Base-by-base conservation (phyloP, 2,113 vertebrate genomes). In the Misgurnus mizolepis region DNA sequence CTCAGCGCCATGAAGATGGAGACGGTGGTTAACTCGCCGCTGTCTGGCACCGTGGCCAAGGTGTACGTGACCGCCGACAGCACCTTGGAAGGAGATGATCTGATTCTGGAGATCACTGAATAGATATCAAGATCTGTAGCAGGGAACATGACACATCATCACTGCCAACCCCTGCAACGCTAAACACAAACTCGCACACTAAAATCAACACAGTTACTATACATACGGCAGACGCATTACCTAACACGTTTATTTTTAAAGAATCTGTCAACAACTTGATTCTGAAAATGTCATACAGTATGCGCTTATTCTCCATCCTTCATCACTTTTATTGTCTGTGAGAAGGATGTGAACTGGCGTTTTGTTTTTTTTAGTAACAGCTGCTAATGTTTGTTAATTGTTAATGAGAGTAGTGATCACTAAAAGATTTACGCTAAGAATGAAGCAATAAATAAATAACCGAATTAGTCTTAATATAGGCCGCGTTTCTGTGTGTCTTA, bases 1-100 rank as follows among this genome's bases (percentile, higher is more conserved):
- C 94, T 98, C 70, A 96, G 95, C 0, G 96, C 96, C 85, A 97
- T 98, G 96, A 98, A 97, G 92, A 97, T 98, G 96, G 96, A 98
- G 91, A 98, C 91, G 0, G 94, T 97, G 88, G 96, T 98, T 82
- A 98, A 96, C 84, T 95, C 95, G 0, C 96, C 96, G 0, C 0
- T 95, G 81, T 83, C 92, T 0, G 96, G 96, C 14, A 96, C 93
- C 0, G 43, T 97, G 85, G 86, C 85, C 10, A 90, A 91, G 67
- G 82, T 98, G 60, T 92, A 96, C 0, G 93, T 95, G 34, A 89
- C 89, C 4, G 17, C 83, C 0, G 94, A 96, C 66, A 84, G 93
- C 91, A 94, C 92, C 74, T 90, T 97, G 87, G 96, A 98, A 84
- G 96, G 95, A 1, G 96, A 97, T 0, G 96, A 98, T 89, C 95